Evolutionary conservation across 2,113 vertebrate species (phyloP), one percentile per base, ranked within the genome.

Genomic region (Picathartes gymnocephalus): DNA sequence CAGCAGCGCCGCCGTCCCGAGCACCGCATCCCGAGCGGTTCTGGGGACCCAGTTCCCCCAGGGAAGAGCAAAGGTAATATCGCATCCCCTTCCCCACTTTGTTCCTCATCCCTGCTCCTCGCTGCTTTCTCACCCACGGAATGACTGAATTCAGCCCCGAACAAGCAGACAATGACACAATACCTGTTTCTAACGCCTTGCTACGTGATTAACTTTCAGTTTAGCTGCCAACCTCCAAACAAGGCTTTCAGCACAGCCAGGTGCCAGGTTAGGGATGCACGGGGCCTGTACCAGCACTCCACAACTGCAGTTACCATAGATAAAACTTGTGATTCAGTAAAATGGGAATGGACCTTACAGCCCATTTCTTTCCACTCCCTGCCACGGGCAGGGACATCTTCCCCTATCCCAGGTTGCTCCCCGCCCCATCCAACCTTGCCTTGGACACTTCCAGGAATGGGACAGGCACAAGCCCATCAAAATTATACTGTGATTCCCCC

Each of bases 161-260:
- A 35, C 20, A 1, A 31, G 39, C 1, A 2, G 22, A 19, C 17
- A 6, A 9, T 5, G 11, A 6, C 37, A 21, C 24, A 2, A 1
- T 2, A 2, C 33, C 57, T 2, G 28, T 20, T 69, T 17, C 28
- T 31, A 45, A 18, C 0, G 0, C 21, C 51, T 9, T 3, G 17
- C 71, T 15, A 2, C 0, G 0, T 0, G 6, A 19, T 4, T 13
- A 13, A 0, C 11, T 2, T 7, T 3, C 37, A 4, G 18, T 28
- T 40, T 2, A 39, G 28, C 0, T 40, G 27, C 48, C 48, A 18
- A 18, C 1, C 13, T 35, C 42, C 53, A 3, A 15, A 15, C 1
- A 1, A 31, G 16, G 73, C 11, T 37, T 16, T 31, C 25, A 12
- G 77, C 19, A 22, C 24, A 18, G 8, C 56, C 71, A 14, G 39